Evolutionary conservation across 53 echinoderm and acorn worm genomes (phyloP), one percentile per base, ranked within the genome.

Genomic region (Pentamera pediparva): DNA sequence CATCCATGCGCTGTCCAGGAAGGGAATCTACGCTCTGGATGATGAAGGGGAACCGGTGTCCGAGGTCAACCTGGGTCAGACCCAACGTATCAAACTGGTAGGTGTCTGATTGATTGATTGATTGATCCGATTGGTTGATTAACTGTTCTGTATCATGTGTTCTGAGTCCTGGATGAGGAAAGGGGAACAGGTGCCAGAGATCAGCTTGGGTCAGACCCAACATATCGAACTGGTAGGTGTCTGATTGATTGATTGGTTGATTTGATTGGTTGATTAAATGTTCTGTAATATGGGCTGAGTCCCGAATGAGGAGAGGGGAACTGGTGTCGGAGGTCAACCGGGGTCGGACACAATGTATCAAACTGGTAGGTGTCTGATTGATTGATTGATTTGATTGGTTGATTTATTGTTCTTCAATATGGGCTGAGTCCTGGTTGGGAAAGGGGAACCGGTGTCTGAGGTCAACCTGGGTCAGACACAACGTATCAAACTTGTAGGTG

Each of bases 11-110:
- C 49, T 95, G 55, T 91, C 96, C 1, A 61, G 91, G 40, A 82
- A 82, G 11, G 96, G 96, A 6, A 80, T 95, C 63, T 78, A 95
- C 54, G 91, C 91, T 27, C 64, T 91, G 61, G 90, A 91, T 45
- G 85, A 87, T 52, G 76, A 81, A 30, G 79, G 85, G n/a, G 82
- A 91, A 48, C 88, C 96, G 11, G 96, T 95, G 29, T 88, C 96
- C 0, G 91, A 95, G 39, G 85, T 83, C 26, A 52, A 80, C 26
- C 83, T 95, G 56, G 79, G 85, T 9, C 94, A 94, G 72, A 94
- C 89, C 15, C 85, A 91, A 64, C 82, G 81, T 41, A 89, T 94
- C 35, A 94, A 94, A 72, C 74, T 89, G 87, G 94, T 93, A 74
- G 62, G 77, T 73, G 29, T 13, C n/a, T n/a, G n/a, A n/a, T n/a